These are phyloP conservation scores for Drosophila subobscura DNA, from an alignment of 1,140 invertebrate genomes.

Conservation along the genomic window DNA sequence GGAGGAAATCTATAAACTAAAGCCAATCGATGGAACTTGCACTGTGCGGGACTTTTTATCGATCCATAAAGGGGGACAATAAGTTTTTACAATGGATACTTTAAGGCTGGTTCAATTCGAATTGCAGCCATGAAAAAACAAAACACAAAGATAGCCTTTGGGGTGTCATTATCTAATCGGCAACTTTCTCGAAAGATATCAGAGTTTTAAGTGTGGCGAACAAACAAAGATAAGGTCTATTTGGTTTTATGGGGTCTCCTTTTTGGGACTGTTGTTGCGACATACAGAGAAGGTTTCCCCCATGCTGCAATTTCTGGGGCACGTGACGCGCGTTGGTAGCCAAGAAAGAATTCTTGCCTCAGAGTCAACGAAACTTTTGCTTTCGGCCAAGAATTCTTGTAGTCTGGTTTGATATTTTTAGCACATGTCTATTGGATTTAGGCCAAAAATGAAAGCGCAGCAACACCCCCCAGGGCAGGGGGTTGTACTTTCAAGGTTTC, in stretches of 20 bases:
- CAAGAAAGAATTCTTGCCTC: constrained; percentile 9
- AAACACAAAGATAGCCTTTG: neutral
- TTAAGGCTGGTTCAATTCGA: constrained; percentile 35
- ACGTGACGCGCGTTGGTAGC: constrained; percentile 24
- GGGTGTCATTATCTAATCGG: constrained; percentile 30
- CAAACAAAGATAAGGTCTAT: constrained; percentile 40
- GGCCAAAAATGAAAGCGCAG: constrained; percentile 63
- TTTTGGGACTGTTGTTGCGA: constrained; percentile 36
- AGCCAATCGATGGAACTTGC: constrained; percentile 24
- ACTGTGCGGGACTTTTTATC: constrained; percentile 9
- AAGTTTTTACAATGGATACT: constrained; percentile 23
- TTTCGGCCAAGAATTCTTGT: constrained; percentile 50
- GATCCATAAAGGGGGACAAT: constrained; percentile 25
- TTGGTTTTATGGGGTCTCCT: constrained; percentile 20
- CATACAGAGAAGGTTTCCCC: constrained; percentile 41
- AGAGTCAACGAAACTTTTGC: constrained; percentile 62
- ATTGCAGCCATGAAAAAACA: constrained; percentile 27
- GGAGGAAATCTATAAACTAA: constrained; percentile 8
- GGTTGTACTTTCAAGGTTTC: constrained; percentile 52
- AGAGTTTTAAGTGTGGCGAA: constrained; percentile 33
- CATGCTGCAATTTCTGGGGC: constrained; percentile 28
- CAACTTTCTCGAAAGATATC: constrained; percentile 32
- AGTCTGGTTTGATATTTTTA: constrained; percentile 53
- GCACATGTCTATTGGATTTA: constrained; percentile 56
- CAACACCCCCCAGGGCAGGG: constrained; percentile 19